Percentiles rank a stretch among this genome's conserved stretches.
These are phyloP conservation scores for Myripristis jacobus DNA, from an alignment of 2,797 vertebrate species.

Conservation along the genomic window DNA sequence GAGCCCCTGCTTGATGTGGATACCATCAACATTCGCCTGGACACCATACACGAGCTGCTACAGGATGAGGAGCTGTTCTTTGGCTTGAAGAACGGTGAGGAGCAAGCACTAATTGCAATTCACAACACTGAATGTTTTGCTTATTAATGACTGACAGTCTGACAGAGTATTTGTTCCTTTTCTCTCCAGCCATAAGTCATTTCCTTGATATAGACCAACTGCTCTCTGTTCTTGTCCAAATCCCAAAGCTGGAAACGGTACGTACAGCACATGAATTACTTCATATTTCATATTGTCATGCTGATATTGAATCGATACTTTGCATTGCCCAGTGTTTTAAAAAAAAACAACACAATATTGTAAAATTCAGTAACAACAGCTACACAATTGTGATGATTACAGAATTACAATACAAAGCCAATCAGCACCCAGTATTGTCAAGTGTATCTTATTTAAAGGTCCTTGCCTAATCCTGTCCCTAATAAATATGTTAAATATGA, in stretches of 20 bases:
- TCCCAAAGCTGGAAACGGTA: slow-evolving; percentile 98
- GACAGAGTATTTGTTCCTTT: slow-evolving; percentile 26
- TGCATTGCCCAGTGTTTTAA: too few species aligned
- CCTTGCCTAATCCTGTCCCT: too few species aligned
- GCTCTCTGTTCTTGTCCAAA: slow-evolving; percentile 94
- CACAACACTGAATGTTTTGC: neutral
- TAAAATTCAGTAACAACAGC: too few species aligned
- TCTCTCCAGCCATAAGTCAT: slow-evolving; percentile 88
- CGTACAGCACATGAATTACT: slow-evolving; percentile 16
- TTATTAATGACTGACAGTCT: slow-evolving; percentile 6
- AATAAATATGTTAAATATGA: too few species aligned
- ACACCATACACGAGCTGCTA: slow-evolving; percentile 93
- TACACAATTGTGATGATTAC: too few species aligned
- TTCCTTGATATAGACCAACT: slow-evolving; percentile 97
- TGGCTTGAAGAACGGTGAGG: slow-evolving; percentile 90
- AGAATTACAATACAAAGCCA: too few species aligned
- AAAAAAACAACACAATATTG: too few species aligned
- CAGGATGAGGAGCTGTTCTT: slow-evolving; percentile 95
- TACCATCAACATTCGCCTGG: slow-evolving; percentile 92
- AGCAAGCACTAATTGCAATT: neutral
- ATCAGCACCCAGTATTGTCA: too few species aligned
- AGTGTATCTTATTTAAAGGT: too few species aligned
- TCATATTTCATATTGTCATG: too few species aligned
- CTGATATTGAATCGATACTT: too few species aligned
- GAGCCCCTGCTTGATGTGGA: slow-evolving; percentile 91